Conservation (phyloP, 2,113 vertebrate species). For the Cichladusa arquata region DNA sequence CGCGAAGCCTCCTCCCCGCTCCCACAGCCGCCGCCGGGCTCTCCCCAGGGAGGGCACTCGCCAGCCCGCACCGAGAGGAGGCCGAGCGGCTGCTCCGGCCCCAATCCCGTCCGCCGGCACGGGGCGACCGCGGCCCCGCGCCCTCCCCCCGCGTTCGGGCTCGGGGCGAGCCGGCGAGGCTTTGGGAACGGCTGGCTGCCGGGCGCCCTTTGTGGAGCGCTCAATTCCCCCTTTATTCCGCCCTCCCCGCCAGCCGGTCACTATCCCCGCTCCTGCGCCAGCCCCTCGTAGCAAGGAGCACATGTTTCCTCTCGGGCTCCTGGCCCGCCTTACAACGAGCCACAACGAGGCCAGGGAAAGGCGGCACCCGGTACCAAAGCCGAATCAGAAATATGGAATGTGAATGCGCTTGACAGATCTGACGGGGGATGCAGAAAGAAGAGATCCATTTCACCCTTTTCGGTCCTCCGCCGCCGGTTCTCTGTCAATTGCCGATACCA, state of each 20-base stretch:
- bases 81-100: neutral
- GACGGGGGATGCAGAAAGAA: neutral
- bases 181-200: neutral
- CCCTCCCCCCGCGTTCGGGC: neutral
- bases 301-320: slow-evolving; percentile 17
- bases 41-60: neutral
- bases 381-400: neutral
- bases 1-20: neutral
- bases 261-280: neutral
- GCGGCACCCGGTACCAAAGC: neutral
- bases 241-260: neutral
- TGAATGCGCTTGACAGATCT: neutral
- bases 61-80: neutral
- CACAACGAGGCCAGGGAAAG: neutral
- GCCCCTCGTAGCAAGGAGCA: neutral
- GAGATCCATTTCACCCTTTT: neutral
- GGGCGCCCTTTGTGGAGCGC: neutral
- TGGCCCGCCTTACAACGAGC: neutral
- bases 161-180: neutral
- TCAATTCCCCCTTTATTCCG: neutral
- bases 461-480: neutral
- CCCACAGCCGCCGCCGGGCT: neutral
- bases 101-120: rapidly evolving
- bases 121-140: too few relatives aligned
- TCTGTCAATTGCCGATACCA: neutral